These are phyloP conservation scores for Urocolius indicus DNA, from an alignment of 2,113 vertebrate genomes.

Conservation along the genomic window DNA sequence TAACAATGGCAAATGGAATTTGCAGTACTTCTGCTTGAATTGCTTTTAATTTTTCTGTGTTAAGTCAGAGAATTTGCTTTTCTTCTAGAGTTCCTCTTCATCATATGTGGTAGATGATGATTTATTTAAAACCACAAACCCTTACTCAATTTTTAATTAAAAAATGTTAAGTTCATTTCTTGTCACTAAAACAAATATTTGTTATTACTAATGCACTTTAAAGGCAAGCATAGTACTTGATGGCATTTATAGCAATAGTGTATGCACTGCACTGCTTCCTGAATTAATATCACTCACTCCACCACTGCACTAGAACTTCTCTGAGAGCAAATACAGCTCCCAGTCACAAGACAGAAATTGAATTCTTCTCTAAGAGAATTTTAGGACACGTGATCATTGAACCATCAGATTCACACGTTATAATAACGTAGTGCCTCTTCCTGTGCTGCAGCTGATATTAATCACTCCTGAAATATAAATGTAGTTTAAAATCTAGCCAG, in stretches of 20 bases:
- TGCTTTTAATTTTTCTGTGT: constrained; percentile 23
- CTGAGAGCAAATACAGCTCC: constrained; percentile 25
- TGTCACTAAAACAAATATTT: constrained; percentile 63
- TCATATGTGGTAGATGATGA: background rate
- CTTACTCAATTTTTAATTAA: constrained; percentile 59
- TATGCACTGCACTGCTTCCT: background rate
- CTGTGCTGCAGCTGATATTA: background rate
- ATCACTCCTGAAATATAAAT: background rate
- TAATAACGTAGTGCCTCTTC: background rate
- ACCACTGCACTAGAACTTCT: background rate
- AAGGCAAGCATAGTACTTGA: background rate
- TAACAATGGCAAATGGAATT: constrained; percentile 4
- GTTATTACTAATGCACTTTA: constrained; percentile 48
- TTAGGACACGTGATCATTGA: background rate
- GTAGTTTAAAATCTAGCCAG: background rate
- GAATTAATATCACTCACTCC: constrained; percentile 6
- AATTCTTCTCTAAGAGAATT: constrained; percentile 12
- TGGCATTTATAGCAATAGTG: background rate
- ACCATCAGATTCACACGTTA: background rate
- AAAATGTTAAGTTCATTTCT: constrained; percentile 46
- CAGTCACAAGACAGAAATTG: background rate
- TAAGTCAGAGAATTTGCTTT: constrained; percentile 33
- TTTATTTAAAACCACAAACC: constrained; percentile 52
- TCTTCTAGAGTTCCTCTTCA: background rate
- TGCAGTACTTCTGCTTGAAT: background rate